Conservation (phyloP, 2,113 vertebrate genomes). For the Erythrocebus patas region DNA sequence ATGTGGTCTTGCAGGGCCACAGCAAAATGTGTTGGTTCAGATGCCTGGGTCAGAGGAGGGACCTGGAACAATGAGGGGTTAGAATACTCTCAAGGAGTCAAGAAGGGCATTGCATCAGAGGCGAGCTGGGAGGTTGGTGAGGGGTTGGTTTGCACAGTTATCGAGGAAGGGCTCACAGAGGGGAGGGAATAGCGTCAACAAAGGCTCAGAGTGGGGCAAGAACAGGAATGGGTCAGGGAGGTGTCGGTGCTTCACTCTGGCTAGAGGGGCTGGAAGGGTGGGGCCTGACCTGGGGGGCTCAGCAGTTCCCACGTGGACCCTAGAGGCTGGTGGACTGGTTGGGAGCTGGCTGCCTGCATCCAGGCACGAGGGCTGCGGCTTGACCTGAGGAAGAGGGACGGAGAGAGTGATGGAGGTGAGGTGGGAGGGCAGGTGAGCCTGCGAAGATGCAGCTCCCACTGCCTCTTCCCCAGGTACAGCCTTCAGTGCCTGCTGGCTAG, state of each 20-base stretch:
- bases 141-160: neutral
- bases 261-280: neutral
- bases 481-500: neutral
- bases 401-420: neutral
- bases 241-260: rapidly evolving
- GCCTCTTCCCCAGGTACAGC: neutral
- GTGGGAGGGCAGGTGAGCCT: no score
- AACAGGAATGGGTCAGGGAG: neutral
- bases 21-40: rapidly evolving
- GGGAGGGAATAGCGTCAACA: neutral
- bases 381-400: neutral
- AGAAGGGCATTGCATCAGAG: rapidly evolving
- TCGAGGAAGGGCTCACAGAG: no score
- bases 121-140: rapidly evolving
- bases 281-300: no score
- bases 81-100: rapidly evolving
- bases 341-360: rapidly evolving
- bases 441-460: rapidly evolving
- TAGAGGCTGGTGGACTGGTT: neutral
- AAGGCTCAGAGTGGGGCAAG: neutral
- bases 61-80: neutral
- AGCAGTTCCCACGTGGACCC: neutral
- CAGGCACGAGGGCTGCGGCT: neutral
- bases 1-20: neutral
- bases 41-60: neutral